Conservation (phyloP, 2,113 vertebrate genomes). For the Ginglymostoma cirratum region DNA sequence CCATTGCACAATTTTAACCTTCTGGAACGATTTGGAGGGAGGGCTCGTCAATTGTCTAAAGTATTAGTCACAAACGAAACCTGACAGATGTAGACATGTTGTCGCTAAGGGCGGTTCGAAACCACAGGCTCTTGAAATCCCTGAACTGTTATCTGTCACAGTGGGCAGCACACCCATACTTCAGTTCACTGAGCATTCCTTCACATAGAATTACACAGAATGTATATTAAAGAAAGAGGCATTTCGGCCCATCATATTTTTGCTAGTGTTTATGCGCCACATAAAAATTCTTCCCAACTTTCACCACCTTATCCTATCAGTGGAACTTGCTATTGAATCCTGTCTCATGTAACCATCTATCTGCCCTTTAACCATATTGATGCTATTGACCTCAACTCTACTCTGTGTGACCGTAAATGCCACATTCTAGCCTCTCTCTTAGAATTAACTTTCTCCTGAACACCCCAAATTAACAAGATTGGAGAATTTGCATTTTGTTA, state of each 20-base stretch:
- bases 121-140: not conserved
- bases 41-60: not conserved
- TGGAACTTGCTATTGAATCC: not conserved
- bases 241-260: not conserved
- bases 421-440: not conserved
- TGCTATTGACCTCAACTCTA: not conserved
- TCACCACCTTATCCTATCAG: not conserved
- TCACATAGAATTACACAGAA: not conserved
- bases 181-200: not conserved
- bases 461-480: not conserved
- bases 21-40: slow-evolving; percentile 18
- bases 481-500: not conserved
- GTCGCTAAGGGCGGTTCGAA: slow-evolving; percentile 26
- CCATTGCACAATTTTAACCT: slow-evolving; percentile 25
- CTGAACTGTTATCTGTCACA: slow-evolving; percentile 26
- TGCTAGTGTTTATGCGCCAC: not conserved
- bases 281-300: not conserved
- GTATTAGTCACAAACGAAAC: slow-evolving; percentile 30
- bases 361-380: not conserved
- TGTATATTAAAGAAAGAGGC: not conserved
- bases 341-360: not conserved
- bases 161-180: slow-evolving; percentile 17
- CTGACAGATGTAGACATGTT: slow-evolving; percentile 22
- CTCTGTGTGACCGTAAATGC: not conserved
- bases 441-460: not conserved